Evolutionary conservation across 2,797 vertebrate genomes (phyloP), one percentile per base, ranked within the genome.

Genomic region (Percopsis omiscomaycus): DNA sequence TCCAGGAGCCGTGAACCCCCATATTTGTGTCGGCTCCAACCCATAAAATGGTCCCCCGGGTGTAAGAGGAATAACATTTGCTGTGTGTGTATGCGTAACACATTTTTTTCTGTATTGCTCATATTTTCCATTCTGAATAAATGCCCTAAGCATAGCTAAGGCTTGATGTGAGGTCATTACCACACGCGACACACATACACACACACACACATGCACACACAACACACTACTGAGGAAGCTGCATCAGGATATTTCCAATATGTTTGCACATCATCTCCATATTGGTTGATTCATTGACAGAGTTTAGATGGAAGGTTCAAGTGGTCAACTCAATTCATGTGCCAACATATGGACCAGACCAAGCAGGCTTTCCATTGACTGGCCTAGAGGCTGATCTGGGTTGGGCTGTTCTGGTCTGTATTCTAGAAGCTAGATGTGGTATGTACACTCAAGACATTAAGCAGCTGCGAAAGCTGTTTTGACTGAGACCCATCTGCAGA

Each of bases 81-180:
- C 44, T 74, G 62, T 14, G 16, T 51, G 66, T 82, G 61, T 73
- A 87, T 84, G 75, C 75, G 61, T 59, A 66, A 67, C 55, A 37
- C 51, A 65, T 45, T 14, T 57, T 29, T 70, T 32, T 57, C 14
- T 68, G 68, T 74, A 66, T 81, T 86, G 79, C 85, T 90, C 89
- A 89, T 85, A 86, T 89, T 89, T 90, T 91, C 88, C 90, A 74
- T 86, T 83, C 73, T 81, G 77, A 86, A 86, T 79, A 80, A 83
- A 82, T 84, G 82, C 69, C 78, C 71, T 45, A 61, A 76, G 81
- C 84, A 83, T 88, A 85, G 80, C 77, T 85, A 52, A 75, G 79
- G 79, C 78, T 79, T 86, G 86, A 87, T 76, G 84, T 84, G 75
- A 42, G 37, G 8, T 42, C 37, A 9, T n/a, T 51, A 28, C 32